Evolutionary conservation across 2,888 invertebrate species (phyloP), one percentile per base, ranked within the genome.

Genomic region (Amphiduros pacificus): DNA sequence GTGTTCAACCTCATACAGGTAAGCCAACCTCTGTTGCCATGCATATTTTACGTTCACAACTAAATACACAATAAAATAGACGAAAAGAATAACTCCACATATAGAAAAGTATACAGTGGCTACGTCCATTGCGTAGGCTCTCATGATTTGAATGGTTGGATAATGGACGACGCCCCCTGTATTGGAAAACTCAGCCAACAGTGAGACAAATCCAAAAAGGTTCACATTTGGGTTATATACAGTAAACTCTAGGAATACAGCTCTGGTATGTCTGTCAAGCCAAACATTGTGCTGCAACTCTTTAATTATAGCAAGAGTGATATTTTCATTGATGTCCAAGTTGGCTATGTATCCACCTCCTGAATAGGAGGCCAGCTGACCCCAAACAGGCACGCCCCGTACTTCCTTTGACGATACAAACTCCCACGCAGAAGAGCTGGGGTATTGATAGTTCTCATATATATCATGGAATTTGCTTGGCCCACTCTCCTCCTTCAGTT

Each of bases 241-340:
- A 20, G 59, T 52, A 28, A 59, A 59, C 41, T 59, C 59, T 17
- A 59, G n/a, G 28, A 53, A 32, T 4, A 59, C 52, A 2, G 53
- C 59, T 14, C 59, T 31, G 14, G 48, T 53, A 5, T 52, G 4
- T 22, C 59, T 9, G 28, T 59, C 59, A 17, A 59, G 20, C 52
- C 59, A 59, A 24, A n/a, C n/a, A 17, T 28, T 20, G 6, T 36
- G 20, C 24, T 53, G 50, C 22, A 59, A 24, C 24, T 59, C 52
- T 40, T 40, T 11, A 5, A 51, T 28, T 2, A 59, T 52, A 1
- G 17, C 20, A 51, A 51, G 5, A 44, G 22, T 17, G n/a, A 59
- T 29, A 17, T 17, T n/a, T 20, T n/a, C 11, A 41, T 52, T 59
- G 22, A 59, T 52, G 41, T 59, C 53, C 4, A 59, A 41, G 14